Evolutionary conservation across 2,113 vertebrate species (phyloP), one percentile per base, ranked within the genome.

Genomic region (Gambusia holbrooki): DNA sequence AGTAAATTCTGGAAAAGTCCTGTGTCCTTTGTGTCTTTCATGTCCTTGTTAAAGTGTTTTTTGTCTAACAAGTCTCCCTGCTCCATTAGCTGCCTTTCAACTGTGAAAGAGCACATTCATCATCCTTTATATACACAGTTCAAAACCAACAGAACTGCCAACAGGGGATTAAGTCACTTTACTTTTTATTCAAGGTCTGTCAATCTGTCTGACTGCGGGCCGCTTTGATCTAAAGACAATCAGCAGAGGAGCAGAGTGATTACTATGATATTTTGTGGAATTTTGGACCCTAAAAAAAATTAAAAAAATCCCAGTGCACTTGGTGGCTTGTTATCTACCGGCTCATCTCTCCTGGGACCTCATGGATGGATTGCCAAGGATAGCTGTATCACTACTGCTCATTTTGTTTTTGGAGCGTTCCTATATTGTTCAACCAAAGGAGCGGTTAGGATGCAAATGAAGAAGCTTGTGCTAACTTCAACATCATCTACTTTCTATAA

Each of bases 21-120:
- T 1, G 25, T 85, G 87, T 88, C 84, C 87, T 89, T 76, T 83
- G 85, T 84, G 86, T 76, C 83, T 82, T 69, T 83, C 37, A 61
- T 76, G 87, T 84, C 86, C 86, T 87, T 85, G 84, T 83, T 87
- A 81, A 80, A 88, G 71, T 61, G 69, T 68, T 69, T 86, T 37
- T 87, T 90, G 80, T 88, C 82, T 84, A 83, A 86, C 81, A 86
- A 72, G 76, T 81, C 63, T 77, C 68, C 54, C 65, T 73, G 89
- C 86, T 86, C 89, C 84, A 90, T 90, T 88, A 89, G 87, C 81
- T 83, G 76, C 87, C 83, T 83, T 87, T 88, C 83, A 87, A 42
- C 79, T 89, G 87, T 87, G 87, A 84, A 89, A 81, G 86, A 40
- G 75, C 84, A 79, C 84, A 89, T 86, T 86, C 69, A 84, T 90